Evolutionary conservation across 2,888 invertebrate genomes (phyloP), one percentile per base, ranked within the genome.

Genomic region (Pristionchus japonicus): DNA sequence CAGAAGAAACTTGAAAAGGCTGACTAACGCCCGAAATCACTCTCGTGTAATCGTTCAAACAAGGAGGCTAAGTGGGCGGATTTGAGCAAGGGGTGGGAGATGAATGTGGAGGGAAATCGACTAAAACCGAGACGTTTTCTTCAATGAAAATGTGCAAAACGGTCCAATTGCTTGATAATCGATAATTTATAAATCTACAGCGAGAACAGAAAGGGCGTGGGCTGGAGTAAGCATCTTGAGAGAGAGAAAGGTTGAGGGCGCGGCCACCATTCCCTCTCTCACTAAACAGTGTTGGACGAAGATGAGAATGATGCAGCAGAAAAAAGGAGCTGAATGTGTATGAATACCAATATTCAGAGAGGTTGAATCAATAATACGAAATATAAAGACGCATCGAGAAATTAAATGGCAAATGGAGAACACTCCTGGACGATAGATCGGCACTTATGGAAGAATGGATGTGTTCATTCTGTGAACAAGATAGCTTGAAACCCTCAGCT

Each of bases 1-100:
- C 40, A 20, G 20, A n/a, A n/a, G n/a, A n/a, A n/a, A n/a, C n/a
- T n/a, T 40, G 23, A 31, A 40, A 6, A 17, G 43, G 77, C 77
- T 77, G 77, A 77, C 77, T 77, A 77, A 77, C 67, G 31, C 1
- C 64, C 11, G n/a, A n/a, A 23, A 20, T 27, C 31, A 20, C 27
- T 3, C 77, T 20, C n/a, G 34, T 34, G 77, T 43, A 77, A 77
- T 47, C 77, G 77, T n/a, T 77, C 77, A 77, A 77, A 77, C n/a
- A 77, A 77, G 77, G 77, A 47, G 43, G 77, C 77, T 77, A 77
- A 77, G 77, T 77, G 77, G 77, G 43, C 70, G 70, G 70, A 70
- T 70, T 70, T 70, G 70, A 3, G 77, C 13, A 31, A 31, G 34
- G 64, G 31, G 64, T 13, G 64, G 27, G 34, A 6, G 31, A 67